Conservation (phyloP, 2,888 invertebrate species). For the Tanypteryx hageni region DNA sequence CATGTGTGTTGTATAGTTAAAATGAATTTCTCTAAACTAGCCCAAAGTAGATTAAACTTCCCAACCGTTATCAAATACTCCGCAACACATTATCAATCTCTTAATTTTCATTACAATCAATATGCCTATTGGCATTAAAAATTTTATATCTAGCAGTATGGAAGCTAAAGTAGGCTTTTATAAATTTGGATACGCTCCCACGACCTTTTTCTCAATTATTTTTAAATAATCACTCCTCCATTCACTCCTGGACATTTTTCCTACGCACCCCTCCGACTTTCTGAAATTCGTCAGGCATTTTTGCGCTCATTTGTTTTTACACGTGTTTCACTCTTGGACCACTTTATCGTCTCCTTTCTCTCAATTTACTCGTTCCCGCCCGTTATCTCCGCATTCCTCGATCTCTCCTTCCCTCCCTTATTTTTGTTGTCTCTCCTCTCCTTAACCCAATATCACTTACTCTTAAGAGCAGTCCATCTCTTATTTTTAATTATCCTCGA, state of each 20-base stretch:
- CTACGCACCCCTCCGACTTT: background rate
- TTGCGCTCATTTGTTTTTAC: background rate
- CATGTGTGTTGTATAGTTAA: too few relatives aligned
- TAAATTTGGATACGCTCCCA: too few relatives aligned
- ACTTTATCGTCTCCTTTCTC: background rate
- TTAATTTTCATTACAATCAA: too few relatives aligned
- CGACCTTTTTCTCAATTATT: background rate
- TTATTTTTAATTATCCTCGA: slow-evolving; percentile 1
- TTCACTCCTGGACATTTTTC: background rate
- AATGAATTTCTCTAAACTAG: too few relatives aligned
- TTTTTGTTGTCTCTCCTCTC: background rate
- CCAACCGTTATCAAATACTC: too few relatives aligned
- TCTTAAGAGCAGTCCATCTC: background rate
- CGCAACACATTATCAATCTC: too few relatives aligned
- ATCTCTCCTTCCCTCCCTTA: background rate
- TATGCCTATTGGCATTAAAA: too few relatives aligned
- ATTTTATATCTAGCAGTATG: too few relatives aligned
- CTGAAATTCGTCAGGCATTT: background rate
- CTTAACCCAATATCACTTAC: background rate
- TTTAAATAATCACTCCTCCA: background rate
- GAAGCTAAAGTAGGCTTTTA: too few relatives aligned
- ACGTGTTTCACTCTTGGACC: background rate
- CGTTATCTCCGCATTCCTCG: background rate
- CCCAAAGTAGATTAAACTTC: too few relatives aligned
- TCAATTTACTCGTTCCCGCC: background rate